These are phyloP conservation scores for Octomys mimax DNA, from an alignment of 2,797 vertebrate species.

Conservation along the genomic window DNA sequence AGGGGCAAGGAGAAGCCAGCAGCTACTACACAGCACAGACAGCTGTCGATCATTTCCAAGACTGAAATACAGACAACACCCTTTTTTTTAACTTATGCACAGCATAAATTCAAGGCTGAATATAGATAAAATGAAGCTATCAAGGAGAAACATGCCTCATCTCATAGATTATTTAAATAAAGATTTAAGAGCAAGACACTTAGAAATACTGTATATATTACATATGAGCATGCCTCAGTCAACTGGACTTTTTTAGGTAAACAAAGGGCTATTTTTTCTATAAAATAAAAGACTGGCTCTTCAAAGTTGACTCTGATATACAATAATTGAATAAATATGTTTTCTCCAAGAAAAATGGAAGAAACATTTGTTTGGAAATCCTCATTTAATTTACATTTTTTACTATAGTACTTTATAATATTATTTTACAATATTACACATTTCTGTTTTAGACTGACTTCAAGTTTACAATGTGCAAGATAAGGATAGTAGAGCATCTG, in stretches of 20 bases:
- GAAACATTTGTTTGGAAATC: slow-evolving; percentile 8
- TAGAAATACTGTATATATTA: slow-evolving; percentile 74
- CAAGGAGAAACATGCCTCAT: slow-evolving; percentile 83
- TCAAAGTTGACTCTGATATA: neutral
- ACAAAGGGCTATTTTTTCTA: slow-evolving; percentile 73
- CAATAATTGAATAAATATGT: neutral
- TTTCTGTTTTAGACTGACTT: neutral
- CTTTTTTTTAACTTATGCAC: slow-evolving; percentile 87
- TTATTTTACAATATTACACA: slow-evolving; percentile 26
- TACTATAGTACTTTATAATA: slow-evolving; percentile 15
- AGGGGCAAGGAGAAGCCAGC: slow-evolving; percentile 85
- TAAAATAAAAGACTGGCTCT: slow-evolving; percentile 10
- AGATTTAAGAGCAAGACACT: slow-evolving; percentile 84
- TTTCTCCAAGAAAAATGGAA: slow-evolving; percentile 42
- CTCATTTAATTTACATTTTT: slow-evolving; percentile 40
- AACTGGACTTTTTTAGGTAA: slow-evolving; percentile 61
- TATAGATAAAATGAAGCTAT: slow-evolving; percentile 85
- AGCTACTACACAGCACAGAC: slow-evolving; percentile 84
- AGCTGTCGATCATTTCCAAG: neutral
- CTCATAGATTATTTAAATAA: slow-evolving; percentile 79
- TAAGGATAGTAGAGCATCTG: neutral
- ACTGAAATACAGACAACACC: slow-evolving; percentile 88
- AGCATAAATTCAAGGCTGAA: slow-evolving; percentile 84
- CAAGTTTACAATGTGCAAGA: neutral
- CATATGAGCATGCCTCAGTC: slow-evolving; percentile 79